phyloP scores from a whole-genome alignment of 2,113 vertebrate genomes.

The Ciconia stormi region DNA sequence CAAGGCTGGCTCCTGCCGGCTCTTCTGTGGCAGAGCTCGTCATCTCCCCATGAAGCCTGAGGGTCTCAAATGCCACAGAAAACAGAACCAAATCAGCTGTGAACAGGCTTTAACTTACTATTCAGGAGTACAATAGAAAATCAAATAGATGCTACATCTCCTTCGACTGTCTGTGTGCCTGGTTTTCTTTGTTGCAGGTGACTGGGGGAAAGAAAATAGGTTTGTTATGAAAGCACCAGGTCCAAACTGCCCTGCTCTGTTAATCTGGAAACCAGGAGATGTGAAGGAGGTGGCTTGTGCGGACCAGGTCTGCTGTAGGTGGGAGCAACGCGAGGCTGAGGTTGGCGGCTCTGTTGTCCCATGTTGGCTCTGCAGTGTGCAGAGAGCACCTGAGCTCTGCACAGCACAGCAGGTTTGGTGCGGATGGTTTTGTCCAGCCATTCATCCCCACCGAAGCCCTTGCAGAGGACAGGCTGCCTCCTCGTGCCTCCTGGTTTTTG shows the following conservation, averaged over 20 bases:
- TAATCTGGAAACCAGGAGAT: background rate
- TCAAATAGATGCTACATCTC: constrained; percentile 22
- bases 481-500: background rate
- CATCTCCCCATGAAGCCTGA: background rate
- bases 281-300: background rate
- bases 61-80: background rate
- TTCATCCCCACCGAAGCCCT: background rate
- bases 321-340: background rate
- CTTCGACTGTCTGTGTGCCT: background rate
- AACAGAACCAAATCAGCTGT: constrained; percentile 37
- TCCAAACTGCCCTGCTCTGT: constrained; percentile 1
- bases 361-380: background rate
- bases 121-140: constrained; percentile 56
- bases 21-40: background rate
- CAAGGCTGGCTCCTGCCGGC: background rate
- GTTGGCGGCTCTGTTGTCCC: background rate
- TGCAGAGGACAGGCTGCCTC: background rate
- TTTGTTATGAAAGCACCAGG: constrained; percentile 58
- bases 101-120: constrained; percentile 42
- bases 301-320: background rate
- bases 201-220: constrained; percentile 24
- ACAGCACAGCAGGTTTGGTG: background rate
- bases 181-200: constrained; percentile 41
- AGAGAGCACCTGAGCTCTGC: background rate
- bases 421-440: background rate